A percentile compares a stretch with the other conserved stretches of the same genome.
These are phyloP conservation scores for Ectobius pallidus DNA, from an alignment of 2,888 invertebrate species.

Conservation along the genomic window DNA sequence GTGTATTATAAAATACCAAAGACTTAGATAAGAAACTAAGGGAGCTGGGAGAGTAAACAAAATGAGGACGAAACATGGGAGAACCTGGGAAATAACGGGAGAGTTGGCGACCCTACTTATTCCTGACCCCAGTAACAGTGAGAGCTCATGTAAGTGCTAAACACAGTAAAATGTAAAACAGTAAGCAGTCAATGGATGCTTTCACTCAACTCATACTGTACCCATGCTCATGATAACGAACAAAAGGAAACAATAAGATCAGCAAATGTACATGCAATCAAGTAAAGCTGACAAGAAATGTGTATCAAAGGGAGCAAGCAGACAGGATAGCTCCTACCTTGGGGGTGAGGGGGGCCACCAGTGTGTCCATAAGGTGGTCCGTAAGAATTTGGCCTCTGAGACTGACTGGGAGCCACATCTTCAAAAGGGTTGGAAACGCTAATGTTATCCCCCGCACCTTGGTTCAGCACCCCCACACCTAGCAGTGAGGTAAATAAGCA, in stretches of 20 bases:
- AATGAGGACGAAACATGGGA: too few species aligned
- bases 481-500: slow-evolving; percentile 41
- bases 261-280: slow-evolving; percentile 23
- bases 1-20: too few species aligned
- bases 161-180: slow-evolving; percentile 37
- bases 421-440: slow-evolving; percentile 88
- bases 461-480: slow-evolving; percentile 47
- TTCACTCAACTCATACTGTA: slow-evolving; percentile 27
- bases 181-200: slow-evolving; percentile 36
- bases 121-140: too few species aligned
- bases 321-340: slow-evolving; percentile 42
- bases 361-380: slow-evolving; percentile 56
- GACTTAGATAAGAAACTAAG: too few species aligned
- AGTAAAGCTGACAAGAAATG: slow-evolving; percentile 2
- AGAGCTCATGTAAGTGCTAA: slow-evolving; percentile 23
- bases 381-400: slow-evolving; percentile 57
- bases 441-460: slow-evolving; percentile 72
- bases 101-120: too few species aligned
- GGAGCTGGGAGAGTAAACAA: too few species aligned
- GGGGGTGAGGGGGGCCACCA: slow-evolving; percentile 55
- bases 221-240: too few species aligned
- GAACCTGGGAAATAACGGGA: too few species aligned
- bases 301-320: slow-evolving; percentile 35
- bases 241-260: slow-evolving; percentile 21
- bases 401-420: slow-evolving; percentile 67